Base-by-base conservation (phyloP, 2,888 invertebrate genomes). In the Eristalinus aeneus region DNA sequence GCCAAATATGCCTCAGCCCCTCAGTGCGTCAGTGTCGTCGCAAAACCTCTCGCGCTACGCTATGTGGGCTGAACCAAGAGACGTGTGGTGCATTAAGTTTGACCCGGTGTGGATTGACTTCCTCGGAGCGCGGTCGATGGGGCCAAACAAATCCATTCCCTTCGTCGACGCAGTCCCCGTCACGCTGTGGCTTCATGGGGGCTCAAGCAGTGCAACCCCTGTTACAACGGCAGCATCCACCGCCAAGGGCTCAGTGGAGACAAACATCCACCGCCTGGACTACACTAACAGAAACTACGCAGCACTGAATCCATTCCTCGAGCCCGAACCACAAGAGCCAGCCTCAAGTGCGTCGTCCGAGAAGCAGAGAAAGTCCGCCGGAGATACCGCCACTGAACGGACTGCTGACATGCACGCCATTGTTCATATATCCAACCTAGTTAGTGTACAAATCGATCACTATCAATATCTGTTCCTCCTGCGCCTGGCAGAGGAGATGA, bases 71-170 rank as follows among this genome's bases (percentile, higher is more conserved):
- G 97, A 97, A 91, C 95, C 95, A n/a, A 95, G 97, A 88, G 95
- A 97, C 89, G 95, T 98, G 11, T 98, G 98, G 97, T 97, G 97
- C 91, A 94, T 97, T 12, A 94, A 95, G 89, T 94, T 97, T 56
- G 98, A 98, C 91, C 98, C 98, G 0, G 94, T 98, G 69, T 98
- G 98, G 98, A 96, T 96, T 11, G 98, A 98, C 92, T 98, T 98
- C 92, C 94, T 95, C 85, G 98, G 97, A 6, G 96, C 97, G 0
- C 94, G 96, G 32, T 96, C 97, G 0, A 94, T 95, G 31, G 96
- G 96, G 1, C 94, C 94, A 77, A 95, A 94, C 90, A 95, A 95
- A 89, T 95, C 97, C 0, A 95, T 97, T 88, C 96, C 97, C 1
- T 95, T 97, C 90, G 92, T 97, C 32, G 97, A 97, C 91, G 96